A percentile compares a stretch with the other conserved stretches of the same genome.
phyloP scores from a whole-genome alignment of 2,888 invertebrate species.

The Silvanus unidentatus region DNA sequence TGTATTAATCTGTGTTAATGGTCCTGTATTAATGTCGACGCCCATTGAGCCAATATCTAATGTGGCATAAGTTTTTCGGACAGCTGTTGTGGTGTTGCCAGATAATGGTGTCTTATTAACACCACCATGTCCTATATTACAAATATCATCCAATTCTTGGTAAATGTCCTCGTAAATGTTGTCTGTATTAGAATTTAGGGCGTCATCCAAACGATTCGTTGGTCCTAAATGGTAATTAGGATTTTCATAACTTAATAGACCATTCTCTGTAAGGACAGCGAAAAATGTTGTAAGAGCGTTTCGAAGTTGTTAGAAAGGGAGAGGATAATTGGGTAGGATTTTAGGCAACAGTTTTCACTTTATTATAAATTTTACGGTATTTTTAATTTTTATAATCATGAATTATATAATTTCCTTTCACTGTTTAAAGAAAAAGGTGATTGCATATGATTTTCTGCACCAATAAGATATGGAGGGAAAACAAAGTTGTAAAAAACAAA shows the following conservation, averaged over 20 bases:
- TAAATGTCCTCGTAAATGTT: slow-evolving; percentile 67
- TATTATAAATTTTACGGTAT: background rate
- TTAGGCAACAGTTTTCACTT: background rate
- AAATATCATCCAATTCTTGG: slow-evolving; percentile 55
- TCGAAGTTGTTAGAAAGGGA: too few relatives aligned
- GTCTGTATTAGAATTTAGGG: slow-evolving; percentile 58
- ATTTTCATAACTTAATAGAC: slow-evolving; percentile 84
- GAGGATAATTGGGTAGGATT: background rate
- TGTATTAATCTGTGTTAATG: slow-evolving; percentile 48
- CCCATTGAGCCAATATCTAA: slow-evolving; percentile 67
- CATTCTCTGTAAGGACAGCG: slow-evolving; percentile 66
- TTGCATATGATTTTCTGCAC: too few relatives aligned
- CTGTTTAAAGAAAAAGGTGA: too few relatives aligned
- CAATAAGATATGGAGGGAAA: too few relatives aligned
- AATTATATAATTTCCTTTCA: too few relatives aligned
- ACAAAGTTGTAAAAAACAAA: too few relatives aligned
- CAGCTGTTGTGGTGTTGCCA: slow-evolving; percentile 42
- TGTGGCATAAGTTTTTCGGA: slow-evolving; percentile 60
- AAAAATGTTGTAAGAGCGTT: background rate
- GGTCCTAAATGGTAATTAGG: slow-evolving; percentile 84
- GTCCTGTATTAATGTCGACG: slow-evolving; percentile 59
- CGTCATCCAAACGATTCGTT: slow-evolving; percentile 60
- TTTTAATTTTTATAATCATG: too few relatives aligned
- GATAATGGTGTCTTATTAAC: slow-evolving; percentile 24
- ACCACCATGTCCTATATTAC: slow-evolving; percentile 51